Percentiles rank a stretch among this genome's conserved stretches.
Conservation (phyloP, 2,888 invertebrate genomes). For the Iselma pallidipennis region DNA sequence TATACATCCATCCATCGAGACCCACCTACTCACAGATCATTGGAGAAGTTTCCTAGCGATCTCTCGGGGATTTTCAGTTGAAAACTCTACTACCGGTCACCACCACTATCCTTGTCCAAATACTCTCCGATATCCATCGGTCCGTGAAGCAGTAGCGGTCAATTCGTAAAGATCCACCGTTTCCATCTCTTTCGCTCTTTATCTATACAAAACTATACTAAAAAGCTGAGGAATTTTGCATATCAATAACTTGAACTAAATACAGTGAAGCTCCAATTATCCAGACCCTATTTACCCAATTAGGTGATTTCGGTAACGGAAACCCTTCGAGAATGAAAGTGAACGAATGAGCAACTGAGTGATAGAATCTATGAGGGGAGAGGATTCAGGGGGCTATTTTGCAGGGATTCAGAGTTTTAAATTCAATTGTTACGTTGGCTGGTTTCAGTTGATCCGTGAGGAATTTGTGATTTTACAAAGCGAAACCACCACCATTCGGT, state of each 20-base stretch:
- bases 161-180: background rate
- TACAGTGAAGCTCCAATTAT: constrained; percentile 21
- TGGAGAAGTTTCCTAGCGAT: constrained; percentile 23
- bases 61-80: constrained; percentile 29
- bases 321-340: background rate
- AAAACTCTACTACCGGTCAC: constrained; percentile 17
- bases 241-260: background rate
- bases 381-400: background rate
- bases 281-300: constrained; percentile 32
- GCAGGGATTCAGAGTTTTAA: background rate
- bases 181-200: background rate
- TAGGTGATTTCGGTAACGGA: constrained; percentile 32
- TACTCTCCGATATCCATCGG: constrained; percentile 9
- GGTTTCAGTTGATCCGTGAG: background rate
- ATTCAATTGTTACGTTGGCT: background rate
- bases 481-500: background rate
- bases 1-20: constrained; percentile 25
- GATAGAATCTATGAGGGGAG: background rate
- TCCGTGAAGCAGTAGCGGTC: constrained; percentile 6
- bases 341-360: background rate
- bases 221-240: background rate
- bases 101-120: constrained; percentile 2
- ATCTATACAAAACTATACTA: background rate
- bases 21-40: constrained; percentile 35
- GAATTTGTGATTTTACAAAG: background rate